These are phyloP conservation scores for Drosophila baimaii DNA, from an alignment of 1,140 invertebrate species.

Conservation along the genomic window DNA sequence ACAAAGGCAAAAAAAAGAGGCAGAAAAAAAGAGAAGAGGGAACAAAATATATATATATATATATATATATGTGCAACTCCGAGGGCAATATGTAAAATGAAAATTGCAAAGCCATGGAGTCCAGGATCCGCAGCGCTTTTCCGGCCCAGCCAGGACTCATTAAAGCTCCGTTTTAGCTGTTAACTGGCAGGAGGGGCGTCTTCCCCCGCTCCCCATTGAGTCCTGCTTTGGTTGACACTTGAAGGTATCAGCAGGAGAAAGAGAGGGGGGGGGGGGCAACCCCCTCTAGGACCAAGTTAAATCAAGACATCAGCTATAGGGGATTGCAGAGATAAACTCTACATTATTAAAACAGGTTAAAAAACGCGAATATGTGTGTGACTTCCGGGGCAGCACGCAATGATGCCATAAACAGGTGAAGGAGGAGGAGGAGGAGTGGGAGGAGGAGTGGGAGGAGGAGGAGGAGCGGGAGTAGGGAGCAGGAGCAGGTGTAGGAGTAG, in stretches of 20 bases:
- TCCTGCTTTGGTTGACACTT: not conserved
- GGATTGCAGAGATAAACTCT: not conserved
- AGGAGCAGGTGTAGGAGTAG: no score
- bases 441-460: not conserved
- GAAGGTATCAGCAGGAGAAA: no score
- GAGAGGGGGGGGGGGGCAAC: no score
- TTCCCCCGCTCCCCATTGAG: no score
- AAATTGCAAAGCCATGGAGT: constrained; percentile 59
- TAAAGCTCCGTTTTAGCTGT: constrained; percentile 34
- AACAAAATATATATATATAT: no score
- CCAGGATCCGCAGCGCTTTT: constrained; percentile 21
- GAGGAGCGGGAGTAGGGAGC: not conserved
- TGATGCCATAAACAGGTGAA: constrained; percentile 16
- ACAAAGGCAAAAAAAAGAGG: constrained; percentile 45
- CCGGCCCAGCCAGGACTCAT: constrained; percentile 30
- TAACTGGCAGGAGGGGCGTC: no score
- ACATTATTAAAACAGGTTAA: constrained; percentile 20
- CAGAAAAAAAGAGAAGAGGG: constrained; percentile 22
- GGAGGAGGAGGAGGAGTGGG: not conserved
- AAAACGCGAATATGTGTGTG: not conserved
- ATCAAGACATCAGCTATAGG: not conserved
- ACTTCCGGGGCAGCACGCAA: constrained; percentile 7
- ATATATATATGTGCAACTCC: constrained; percentile 66
- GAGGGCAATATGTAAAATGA: constrained; percentile 81
- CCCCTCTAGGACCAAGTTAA: not conserved